Base-by-base conservation (phyloP, 2,113 vertebrate genomes). In the Naja naja region DNA sequence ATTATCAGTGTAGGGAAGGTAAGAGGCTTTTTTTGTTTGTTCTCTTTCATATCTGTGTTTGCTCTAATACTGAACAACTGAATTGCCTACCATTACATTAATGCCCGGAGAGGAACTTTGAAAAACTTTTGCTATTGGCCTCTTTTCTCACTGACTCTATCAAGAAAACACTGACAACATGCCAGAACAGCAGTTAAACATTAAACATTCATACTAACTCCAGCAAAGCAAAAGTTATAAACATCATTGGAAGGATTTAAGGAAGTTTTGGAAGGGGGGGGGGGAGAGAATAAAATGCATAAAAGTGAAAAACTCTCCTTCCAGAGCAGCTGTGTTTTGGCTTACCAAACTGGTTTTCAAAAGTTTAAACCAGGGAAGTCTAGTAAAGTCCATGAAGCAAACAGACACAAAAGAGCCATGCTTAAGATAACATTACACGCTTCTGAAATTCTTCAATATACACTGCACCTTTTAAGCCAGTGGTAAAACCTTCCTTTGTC, bases 151-250 rank as follows among this genome's bases (percentile, higher is more conserved):
- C 47, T 89, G 88, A 30, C n/a, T 90, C 89, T 89, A 93, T 52
- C 92, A 89, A 74, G 60, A 92, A 85, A 89, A 45, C 6, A 18
- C 22, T 90, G 92, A 89, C 92, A 89, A 39, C 22, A 39, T 18
- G 53, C 92, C 92, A 93, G 58, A 90, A 89, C 92, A 90, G 88
- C 92, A 93, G 92, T 93, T 93, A 85, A 93, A 93, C 92, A 93
- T 93, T 93, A 93, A 93, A 89, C 92, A 90, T 89, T 85, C 69
- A 90, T 93, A 39, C 54, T 27, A 85, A 18, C 53, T 81, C 92
- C 74, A 89, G 54, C 45, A 89, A 93, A 85, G 69, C 88, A 89
- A 74, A 74, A 89, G 92, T 89, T 93, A 86, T 85, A 92, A 69
- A 89, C 92, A 85, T 89, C 92, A 90, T 34, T 49, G 74, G 88